phyloP scores from a whole-genome alignment of 1,140 invertebrate genomes.

The Drosophila persimilis region DNA sequence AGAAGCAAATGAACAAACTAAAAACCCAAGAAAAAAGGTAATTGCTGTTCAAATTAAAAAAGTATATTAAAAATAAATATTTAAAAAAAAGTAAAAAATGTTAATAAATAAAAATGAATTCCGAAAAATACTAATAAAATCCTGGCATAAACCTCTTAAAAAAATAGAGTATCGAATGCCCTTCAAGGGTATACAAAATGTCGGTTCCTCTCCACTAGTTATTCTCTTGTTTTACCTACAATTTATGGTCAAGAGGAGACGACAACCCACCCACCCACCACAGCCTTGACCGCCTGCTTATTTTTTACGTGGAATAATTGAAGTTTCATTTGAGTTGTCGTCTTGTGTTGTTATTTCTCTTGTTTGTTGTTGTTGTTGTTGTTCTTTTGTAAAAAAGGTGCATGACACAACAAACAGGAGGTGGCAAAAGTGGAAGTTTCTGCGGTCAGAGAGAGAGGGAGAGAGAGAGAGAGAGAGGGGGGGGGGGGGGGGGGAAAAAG shows the following conservation, averaged over 20 bases:
- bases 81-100: too few relatives aligned
- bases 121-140: too few relatives aligned
- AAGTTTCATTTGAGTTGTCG: conserved; percentile 77
- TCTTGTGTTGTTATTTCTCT: conserved; percentile 36
- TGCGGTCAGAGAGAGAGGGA: conserved; percentile 34
- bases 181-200: too few relatives aligned
- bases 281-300: conserved; percentile 39
- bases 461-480: too few relatives aligned
- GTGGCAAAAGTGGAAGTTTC: conserved; percentile 32
- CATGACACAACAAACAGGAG: conserved; percentile 11
- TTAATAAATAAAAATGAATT: too few relatives aligned
- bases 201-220: neutral
- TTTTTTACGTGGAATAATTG: conserved; percentile 82
- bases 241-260: conserved; percentile 16
- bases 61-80: too few relatives aligned
- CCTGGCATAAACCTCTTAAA: too few relatives aligned
- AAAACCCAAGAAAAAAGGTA: too few relatives aligned
- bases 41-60: too few relatives aligned
- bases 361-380: conserved; percentile 29
- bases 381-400: conserved; percentile 5
- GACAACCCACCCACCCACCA: neutral
- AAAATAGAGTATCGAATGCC: too few relatives aligned
- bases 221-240: conserved; percentile 30
- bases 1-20: too few relatives aligned
- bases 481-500: conserved; percentile 41